Conservation (phyloP, 2,113 vertebrate species). For the Macroglossus sobrinus region DNA sequence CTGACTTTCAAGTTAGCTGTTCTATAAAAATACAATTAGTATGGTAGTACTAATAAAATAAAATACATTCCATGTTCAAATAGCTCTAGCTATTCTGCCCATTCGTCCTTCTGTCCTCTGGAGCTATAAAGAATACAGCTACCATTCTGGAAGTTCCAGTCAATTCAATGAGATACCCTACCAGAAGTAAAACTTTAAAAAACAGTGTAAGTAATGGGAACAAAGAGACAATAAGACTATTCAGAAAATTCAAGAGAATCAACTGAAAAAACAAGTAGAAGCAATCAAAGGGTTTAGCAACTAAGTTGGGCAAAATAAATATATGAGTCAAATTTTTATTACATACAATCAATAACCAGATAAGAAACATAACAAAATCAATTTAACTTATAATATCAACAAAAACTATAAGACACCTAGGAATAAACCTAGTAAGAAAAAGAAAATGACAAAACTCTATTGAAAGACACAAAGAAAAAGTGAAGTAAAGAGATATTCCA, state of each 20-base stretch:
- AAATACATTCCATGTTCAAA: neutral
- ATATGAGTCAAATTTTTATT: neutral
- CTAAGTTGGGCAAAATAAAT: neutral
- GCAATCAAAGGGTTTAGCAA: neutral
- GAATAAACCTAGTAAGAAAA: neutral
- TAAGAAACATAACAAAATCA: neutral
- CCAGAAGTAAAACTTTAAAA: neutral
- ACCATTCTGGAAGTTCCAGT: neutral
- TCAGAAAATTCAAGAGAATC: neutral
- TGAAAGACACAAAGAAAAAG: neutral
- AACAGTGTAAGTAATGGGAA: neutral
- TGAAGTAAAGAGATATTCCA: neutral
- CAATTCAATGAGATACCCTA: neutral
- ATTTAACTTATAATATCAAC: neutral
- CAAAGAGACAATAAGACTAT: neutral
- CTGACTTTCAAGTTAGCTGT: neutral
- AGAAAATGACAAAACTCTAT: neutral
- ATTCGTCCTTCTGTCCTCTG: neutral
- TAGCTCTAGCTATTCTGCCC: neutral
- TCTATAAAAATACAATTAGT: neutral
- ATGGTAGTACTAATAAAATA: neutral
- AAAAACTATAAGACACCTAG: neutral
- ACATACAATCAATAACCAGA: neutral
- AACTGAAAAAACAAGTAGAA: neutral
- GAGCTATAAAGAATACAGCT: neutral